A percentile compares a stretch with the other conserved stretches of the same genome.
phyloP scores from a whole-genome alignment of 1,140 invertebrate species.

The Kradibia gibbosae region DNA sequence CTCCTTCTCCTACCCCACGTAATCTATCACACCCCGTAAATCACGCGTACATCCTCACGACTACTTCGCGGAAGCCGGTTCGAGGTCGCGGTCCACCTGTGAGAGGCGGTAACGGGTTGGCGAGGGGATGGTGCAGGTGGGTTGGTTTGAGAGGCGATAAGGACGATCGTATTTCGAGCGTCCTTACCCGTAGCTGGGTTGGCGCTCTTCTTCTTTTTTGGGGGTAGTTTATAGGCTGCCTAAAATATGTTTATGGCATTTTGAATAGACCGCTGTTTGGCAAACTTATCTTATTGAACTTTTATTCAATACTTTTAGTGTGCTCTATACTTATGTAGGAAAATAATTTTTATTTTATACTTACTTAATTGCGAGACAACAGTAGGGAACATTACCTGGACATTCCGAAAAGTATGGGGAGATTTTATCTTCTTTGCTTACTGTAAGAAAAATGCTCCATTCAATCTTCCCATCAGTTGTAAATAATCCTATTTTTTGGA shows the following conservation, averaged over 20 bases:
- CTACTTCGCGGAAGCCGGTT: slow-evolving; percentile 2
- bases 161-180: slow-evolving; percentile 35
- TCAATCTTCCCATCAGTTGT: no score
- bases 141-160: slow-evolving; percentile 29
- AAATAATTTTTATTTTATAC: slow-evolving; percentile 15
- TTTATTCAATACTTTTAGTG: background rate
- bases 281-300: slow-evolving; percentile 13
- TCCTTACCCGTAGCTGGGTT: background rate
- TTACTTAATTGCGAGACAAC: slow-evolving; percentile 2
- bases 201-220: background rate
- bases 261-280: slow-evolving; percentile 19
- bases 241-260: slow-evolving; percentile 31
- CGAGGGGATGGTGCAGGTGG: background rate
- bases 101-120: slow-evolving; percentile 33
- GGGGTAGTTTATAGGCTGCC: slow-evolving; percentile 20
- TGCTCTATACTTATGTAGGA: background rate
- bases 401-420: background rate
- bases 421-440: background rate
- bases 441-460: no score
- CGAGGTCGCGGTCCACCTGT: background rate
- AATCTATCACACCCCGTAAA: slow-evolving; percentile 6
- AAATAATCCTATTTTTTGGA: no score
- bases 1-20: background rate
- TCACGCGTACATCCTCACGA: slow-evolving; percentile 7
- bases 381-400: background rate